Conservation (phyloP, 1,140 invertebrate genomes). For the Oppia nitens region DNA sequence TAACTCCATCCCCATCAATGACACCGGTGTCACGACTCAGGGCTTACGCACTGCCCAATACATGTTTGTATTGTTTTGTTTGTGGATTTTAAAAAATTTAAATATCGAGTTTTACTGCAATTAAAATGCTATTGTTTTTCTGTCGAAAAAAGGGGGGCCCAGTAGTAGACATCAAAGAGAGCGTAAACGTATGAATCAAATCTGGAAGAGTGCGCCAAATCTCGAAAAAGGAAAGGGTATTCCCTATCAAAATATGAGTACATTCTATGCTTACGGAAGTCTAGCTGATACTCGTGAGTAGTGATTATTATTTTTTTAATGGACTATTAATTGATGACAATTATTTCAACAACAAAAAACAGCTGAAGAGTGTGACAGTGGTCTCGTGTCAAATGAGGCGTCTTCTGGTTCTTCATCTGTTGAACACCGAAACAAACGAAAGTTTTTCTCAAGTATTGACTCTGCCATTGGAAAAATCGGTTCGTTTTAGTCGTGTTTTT, state of each 20-base stretch:
- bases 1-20: neutral
- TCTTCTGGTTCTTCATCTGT: neutral
- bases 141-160: constrained; percentile 20
- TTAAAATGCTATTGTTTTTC: no score
- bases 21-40: neutral
- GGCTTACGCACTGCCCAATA: constrained; percentile 2
- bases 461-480: constrained; percentile 74
- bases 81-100: neutral
- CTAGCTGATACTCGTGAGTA: neutral
- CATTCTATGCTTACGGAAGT: neutral
- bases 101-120: no score
- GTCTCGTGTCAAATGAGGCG: neutral
- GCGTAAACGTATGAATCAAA: constrained; percentile 17
- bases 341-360: no score
- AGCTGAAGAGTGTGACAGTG: neutral
- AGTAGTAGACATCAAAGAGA: constrained; percentile 20
- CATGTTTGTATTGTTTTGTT: neutral
- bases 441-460: constrained; percentile 35
- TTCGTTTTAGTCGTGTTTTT: no score
- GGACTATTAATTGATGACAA: no score
- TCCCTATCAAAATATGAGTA: neutral
- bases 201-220: constrained; percentile 33
- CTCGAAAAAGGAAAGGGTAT: constrained; percentile 16
- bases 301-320: no score
- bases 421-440: neutral